Evolutionary conservation across 2,113 vertebrate genomes (phyloP).

Genomic region (Strix aluco): DNA sequence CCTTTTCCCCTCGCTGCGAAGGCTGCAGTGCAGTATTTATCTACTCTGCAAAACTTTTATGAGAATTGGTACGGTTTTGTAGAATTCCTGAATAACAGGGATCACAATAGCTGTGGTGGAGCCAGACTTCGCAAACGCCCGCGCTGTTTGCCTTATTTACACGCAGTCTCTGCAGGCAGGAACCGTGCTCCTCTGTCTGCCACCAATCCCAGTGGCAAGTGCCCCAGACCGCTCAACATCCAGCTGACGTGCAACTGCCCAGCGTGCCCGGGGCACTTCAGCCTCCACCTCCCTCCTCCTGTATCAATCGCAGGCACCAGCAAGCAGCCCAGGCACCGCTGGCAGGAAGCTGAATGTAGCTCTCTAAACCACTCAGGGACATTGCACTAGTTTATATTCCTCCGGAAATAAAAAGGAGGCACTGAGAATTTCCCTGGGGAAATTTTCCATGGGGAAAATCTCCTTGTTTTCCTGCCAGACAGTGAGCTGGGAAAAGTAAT

Average conservation of each 20-base stretch:
- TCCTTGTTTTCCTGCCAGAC: background rate
- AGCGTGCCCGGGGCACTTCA: fast-evolving
- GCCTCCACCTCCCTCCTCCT: background rate
- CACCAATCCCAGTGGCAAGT: background rate
- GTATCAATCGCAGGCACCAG: background rate
- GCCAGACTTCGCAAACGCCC: background rate
- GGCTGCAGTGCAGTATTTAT: conserved; percentile 11
- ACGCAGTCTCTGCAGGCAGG: background rate
- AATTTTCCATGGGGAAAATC: background rate
- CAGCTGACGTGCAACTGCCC: background rate
- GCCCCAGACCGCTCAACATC: background rate
- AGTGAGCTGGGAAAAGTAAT: background rate
- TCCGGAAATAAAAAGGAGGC: background rate
- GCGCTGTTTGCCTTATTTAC: background rate
- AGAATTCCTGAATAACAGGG: conserved; percentile 35
- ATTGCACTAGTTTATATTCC: background rate
- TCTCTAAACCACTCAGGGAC: background rate
- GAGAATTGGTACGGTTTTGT: conserved; percentile 17
- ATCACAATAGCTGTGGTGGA: conserved; percentile 33
- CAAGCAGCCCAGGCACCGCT: fast-evolving
- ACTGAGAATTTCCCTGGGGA: background rate
- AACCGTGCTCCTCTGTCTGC: background rate
- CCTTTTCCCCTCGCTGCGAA: background rate
- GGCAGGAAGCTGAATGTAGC: background rate
- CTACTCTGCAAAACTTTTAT: conserved; percentile 51